Percentiles rank a stretch among this genome's conserved stretches.
These are phyloP conservation scores for Bos javanicus DNA, from an alignment of 2,113 vertebrate species.

Conservation along the genomic window DNA sequence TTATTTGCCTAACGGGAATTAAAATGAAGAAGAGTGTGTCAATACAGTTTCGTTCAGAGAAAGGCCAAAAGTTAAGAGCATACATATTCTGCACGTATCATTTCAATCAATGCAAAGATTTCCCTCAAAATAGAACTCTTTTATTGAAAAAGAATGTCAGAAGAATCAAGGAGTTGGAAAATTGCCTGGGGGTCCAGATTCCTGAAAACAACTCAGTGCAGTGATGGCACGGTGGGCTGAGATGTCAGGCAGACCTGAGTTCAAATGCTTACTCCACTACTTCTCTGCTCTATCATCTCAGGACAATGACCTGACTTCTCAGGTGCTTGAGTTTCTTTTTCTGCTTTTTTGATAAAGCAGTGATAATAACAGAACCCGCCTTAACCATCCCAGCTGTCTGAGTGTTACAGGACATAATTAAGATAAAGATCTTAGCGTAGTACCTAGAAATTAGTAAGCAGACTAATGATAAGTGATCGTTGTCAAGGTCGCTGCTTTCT, in stretches of 20 bases:
- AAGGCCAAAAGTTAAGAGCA: neutral
- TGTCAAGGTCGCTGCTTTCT: neutral
- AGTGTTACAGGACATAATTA: neutral
- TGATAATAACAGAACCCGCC: neutral
- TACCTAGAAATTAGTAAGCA: neutral
- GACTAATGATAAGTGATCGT: neutral
- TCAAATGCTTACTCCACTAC: neutral
- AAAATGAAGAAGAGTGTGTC: neutral
- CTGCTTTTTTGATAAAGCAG: neutral
- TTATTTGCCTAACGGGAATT: conserved; percentile 8
- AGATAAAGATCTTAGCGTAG: neutral
- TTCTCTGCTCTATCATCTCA: neutral
- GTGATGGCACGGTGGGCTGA: neutral
- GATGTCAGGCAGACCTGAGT: neutral
- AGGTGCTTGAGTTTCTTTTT: neutral
- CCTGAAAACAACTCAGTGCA: neutral
- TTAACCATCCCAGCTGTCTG: too few species aligned
- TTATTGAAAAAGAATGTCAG: conserved; percentile 55
- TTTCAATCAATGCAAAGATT: conserved; percentile 32
- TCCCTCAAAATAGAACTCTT: conserved; percentile 58
- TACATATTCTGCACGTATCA: neutral
- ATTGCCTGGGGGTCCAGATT: neutral
- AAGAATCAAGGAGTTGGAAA: conserved; percentile 43
- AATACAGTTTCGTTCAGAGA: neutral
- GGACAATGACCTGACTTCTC: neutral